Conservation (phyloP, 2,113 vertebrate species). For the Platysteira castanea region DNA sequence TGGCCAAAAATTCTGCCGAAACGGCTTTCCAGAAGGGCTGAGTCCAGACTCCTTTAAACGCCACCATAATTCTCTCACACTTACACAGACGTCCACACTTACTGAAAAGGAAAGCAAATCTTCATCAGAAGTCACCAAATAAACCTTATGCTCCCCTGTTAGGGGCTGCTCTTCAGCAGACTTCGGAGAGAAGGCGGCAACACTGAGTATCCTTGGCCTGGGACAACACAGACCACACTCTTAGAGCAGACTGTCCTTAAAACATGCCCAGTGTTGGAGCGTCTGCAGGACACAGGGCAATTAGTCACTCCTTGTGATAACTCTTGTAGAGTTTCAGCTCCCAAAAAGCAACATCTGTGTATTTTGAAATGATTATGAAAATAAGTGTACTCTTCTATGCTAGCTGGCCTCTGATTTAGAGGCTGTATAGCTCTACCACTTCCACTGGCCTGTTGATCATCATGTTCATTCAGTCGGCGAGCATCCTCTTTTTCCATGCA, state of each 20-base stretch:
- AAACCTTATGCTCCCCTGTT: background rate
- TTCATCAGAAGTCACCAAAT: background rate
- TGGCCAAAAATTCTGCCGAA: slow-evolving; percentile 89
- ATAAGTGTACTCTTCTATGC: background rate
- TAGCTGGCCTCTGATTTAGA: background rate
- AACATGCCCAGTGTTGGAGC: background rate
- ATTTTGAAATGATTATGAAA: background rate
- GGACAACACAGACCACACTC: background rate
- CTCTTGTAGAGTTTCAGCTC: background rate
- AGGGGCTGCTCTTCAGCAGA: background rate
- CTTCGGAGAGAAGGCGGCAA: rapidly evolving
- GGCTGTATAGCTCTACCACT: background rate
- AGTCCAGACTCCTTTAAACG: slow-evolving; percentile 94
- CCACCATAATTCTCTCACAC: slow-evolving; percentile 84
- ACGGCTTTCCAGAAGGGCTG: slow-evolving; percentile 95
- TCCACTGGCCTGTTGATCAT: background rate
- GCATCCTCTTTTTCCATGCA: background rate
- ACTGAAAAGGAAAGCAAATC: slow-evolving; percentile 72
- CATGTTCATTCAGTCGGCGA: background rate
- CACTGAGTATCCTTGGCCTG: background rate
- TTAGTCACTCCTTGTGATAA: background rate
- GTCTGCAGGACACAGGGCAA: background rate
- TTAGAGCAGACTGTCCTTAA: background rate
- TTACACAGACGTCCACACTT: slow-evolving; percentile 82
- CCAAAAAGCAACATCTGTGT: background rate